These are phyloP conservation scores for Himalopsyche tibetana DNA, from an alignment of 2,888 invertebrate species.

Conservation along the genomic window DNA sequence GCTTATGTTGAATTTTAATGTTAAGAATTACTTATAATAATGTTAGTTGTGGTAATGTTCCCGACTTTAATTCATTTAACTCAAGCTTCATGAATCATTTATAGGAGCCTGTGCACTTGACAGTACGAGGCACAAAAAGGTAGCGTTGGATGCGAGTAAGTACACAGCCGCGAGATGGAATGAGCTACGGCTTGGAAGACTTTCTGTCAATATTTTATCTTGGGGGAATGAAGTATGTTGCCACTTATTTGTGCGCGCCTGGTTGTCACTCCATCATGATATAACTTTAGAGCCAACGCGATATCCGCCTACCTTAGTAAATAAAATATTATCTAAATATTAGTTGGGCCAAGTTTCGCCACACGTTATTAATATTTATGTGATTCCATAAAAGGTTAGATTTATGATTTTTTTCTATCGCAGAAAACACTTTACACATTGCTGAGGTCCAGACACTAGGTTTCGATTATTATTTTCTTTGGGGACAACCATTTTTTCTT, in stretches of 20 bases:
- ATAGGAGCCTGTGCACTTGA: neutral
- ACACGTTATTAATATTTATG: conserved; percentile 1
- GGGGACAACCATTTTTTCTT: no score
- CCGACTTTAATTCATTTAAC: no score
- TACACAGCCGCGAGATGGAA: neutral
- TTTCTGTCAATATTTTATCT: conserved; percentile 19
- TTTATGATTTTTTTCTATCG: neutral
- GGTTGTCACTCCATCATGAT: conserved; percentile 22
- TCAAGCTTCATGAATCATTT: neutral
- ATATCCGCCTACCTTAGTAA: neutral
- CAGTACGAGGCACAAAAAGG: neutral
- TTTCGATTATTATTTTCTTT: no score
- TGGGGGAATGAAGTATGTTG: conserved; percentile 14
- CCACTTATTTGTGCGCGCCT: neutral
- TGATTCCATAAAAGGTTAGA: neutral
- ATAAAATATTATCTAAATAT: conserved; percentile 3
- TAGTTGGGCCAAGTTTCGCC: neutral
- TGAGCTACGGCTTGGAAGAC: neutral
- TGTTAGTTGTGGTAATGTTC: no score
- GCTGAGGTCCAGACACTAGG: neutral
- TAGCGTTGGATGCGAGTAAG: neutral
- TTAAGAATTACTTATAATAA: no score
- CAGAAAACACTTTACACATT: neutral
- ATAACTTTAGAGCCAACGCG: neutral
- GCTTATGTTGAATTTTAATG: no score